Conservation (phyloP, 2,888 invertebrate genomes). For the Agrochola lota region DNA sequence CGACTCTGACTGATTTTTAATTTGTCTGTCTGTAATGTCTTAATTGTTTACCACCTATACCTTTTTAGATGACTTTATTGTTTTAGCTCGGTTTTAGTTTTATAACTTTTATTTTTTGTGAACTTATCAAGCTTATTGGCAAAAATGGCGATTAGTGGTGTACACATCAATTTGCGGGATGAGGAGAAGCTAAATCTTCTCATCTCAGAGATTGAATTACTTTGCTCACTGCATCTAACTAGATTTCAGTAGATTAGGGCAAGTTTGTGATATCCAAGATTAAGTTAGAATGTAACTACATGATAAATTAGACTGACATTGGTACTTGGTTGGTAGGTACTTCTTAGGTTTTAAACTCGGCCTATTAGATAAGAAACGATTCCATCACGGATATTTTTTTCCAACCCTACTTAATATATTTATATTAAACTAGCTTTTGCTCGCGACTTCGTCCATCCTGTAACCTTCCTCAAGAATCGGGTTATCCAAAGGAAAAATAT, state of each 20-base stretch:
- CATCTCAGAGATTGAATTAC: background rate
- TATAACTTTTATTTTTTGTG: background rate
- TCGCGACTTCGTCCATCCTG: too few species aligned
- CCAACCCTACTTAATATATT: background rate
- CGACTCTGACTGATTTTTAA: too few species aligned
- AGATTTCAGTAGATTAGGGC: background rate
- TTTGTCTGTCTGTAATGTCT: too few species aligned
- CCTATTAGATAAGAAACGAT: background rate
- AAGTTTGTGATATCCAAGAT: background rate
- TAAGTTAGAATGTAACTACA: background rate
- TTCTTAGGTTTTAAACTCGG: background rate
- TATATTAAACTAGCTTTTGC: too few species aligned
- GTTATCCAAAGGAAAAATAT: too few species aligned
- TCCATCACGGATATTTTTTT: background rate
- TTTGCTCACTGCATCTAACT: background rate
- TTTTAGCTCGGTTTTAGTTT: too few species aligned
- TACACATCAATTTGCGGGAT: background rate
- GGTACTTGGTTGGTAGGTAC: background rate
- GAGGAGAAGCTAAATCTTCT: background rate
- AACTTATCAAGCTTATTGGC: background rate
- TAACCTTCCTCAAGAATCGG: too few species aligned
- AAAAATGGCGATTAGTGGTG: too few species aligned
- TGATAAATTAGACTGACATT: background rate
- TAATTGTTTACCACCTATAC: too few species aligned
- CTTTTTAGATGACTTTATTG: too few species aligned